These are phyloP conservation scores for Streptopelia turtur DNA, from an alignment of 2,797 vertebrate species.

Conservation along the genomic window DNA sequence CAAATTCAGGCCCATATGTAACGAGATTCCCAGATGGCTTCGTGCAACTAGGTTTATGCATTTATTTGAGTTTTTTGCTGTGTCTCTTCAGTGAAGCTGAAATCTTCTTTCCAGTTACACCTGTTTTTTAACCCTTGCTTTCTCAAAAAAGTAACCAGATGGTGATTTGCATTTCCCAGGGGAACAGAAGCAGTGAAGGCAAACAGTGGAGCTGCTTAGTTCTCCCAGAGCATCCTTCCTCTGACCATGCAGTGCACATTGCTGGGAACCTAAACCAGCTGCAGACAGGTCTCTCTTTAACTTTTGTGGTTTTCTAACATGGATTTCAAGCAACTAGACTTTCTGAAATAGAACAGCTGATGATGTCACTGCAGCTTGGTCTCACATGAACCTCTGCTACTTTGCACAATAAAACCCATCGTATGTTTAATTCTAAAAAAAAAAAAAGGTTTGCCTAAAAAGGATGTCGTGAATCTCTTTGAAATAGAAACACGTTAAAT, in stretches of 20 bases:
- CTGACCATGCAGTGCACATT: neutral
- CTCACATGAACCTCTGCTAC: rapidly evolving
- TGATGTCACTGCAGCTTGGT: neutral
- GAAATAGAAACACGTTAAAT: neutral
- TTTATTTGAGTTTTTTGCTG: neutral
- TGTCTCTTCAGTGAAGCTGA: constrained; percentile 28
- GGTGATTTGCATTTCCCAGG: constrained; percentile 8
- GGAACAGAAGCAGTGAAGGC: neutral
- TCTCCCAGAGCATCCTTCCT: neutral
- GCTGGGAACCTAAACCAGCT: neutral
- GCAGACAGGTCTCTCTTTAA: neutral
- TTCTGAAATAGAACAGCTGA: neutral
- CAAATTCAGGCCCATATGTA: neutral
- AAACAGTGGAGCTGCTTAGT: neutral
- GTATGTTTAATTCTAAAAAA: neutral
- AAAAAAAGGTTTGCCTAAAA: neutral
- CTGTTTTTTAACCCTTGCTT: constrained; percentile 51
- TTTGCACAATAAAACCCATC: neutral
- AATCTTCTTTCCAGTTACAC: constrained; percentile 35
- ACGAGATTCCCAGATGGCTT: neutral
- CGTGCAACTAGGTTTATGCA: neutral
- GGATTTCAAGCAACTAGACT: neutral
- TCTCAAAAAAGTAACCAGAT: neutral
- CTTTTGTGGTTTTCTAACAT: neutral
- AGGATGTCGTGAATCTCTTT: neutral